Base-by-base conservation (phyloP, 2,113 vertebrate species). In the Ochotona princeps region DNA sequence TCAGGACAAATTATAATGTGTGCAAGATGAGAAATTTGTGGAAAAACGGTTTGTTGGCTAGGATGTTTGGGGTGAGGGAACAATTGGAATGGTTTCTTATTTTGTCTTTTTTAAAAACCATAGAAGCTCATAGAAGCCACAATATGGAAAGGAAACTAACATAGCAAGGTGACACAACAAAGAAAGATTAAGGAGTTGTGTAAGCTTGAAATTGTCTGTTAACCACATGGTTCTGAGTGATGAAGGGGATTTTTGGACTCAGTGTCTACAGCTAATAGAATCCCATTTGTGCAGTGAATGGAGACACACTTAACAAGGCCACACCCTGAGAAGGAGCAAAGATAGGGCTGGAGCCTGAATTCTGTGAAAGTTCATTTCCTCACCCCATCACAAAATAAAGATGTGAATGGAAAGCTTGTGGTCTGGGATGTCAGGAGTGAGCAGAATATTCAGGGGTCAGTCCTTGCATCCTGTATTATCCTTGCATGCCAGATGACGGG, bases 91-190 rank as follows among this genome's bases (percentile, higher is more conserved):
- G 8, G 47, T 63, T 49, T 20, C 17, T 10, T 75, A 15, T 67
- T 91, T 30, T 35, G 49, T n/a, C 5, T 70, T 75, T 92, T 74
- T 66, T 35, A 35, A 63, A 91, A 91, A 30, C 60, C 44, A 63
- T 51, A 66, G 70, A 23, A 91, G 60, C 85, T 93, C 81, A 86
- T 91, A 89, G 94, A 87, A 81, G 35, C n/a, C 76, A 54, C 23
- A 81, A 57, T 32, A 69, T 30, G 54, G 47, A 87, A 17, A 61
- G 67, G 47, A 72, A 79, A 70, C 54, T 66, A 70, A 74, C 47
- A 57, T 7, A 11, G 26, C 30, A 10, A 66, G 47, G 67, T 38
- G 76, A 89, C 51, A 20, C 18, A 83, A 49, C 89, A 83, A 91
- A 67, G 54, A 75, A 70, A 79, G 79, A 91, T 66, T 51, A 91